Conservation (phyloP, 1,140 invertebrate genomes). For the Aphis craccivora region DNA sequence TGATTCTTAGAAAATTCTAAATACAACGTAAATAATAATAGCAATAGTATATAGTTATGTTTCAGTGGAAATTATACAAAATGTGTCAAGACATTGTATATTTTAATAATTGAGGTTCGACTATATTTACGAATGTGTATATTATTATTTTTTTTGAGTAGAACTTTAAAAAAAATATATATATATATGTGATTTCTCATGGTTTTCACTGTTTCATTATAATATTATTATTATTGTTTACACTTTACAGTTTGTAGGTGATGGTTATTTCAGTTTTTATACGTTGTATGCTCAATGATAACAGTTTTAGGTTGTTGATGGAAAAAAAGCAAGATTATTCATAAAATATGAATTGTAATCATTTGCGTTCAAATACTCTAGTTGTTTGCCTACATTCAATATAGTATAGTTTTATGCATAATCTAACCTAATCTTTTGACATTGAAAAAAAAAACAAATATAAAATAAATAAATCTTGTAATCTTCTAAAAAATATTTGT, state of each 20-base stretch:
- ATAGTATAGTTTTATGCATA: background rate
- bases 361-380: background rate
- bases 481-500: background rate
- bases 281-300: background rate
- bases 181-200: background rate
- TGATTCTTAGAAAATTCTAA: background rate
- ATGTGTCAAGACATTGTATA: background rate
- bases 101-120: background rate
- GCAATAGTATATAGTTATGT: background rate
- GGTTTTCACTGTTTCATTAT: background rate
- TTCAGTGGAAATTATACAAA: background rate
- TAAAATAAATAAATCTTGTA: background rate
- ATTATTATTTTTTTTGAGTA: background rate
- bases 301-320: conserved; percentile 2
- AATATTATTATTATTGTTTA: background rate
- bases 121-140: background rate
- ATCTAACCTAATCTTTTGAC: background rate
- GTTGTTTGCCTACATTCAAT: background rate
- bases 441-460: background rate
- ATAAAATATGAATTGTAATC: conserved; percentile 6
- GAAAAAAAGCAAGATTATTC: background rate
- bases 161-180: background rate
- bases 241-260: background rate
- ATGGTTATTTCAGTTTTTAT: background rate
- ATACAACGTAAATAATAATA: conserved; percentile 15